Conservation (phyloP, 2,113 vertebrate species). For the Camarhynchus parvulus region DNA sequence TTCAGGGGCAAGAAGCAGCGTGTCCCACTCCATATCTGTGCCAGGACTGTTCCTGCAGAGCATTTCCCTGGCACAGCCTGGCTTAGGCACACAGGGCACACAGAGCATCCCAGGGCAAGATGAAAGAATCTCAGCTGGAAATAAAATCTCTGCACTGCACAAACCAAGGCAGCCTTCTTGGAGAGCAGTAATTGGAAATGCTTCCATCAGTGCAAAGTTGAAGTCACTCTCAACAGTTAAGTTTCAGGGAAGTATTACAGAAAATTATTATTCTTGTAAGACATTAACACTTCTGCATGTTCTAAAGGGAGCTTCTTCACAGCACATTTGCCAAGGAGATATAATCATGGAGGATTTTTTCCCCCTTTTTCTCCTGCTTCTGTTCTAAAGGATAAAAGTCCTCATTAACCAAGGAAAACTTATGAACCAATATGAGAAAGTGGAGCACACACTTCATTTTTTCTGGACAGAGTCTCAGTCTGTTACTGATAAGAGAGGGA, state of each 20-base stretch:
- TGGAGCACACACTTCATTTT: background rate
- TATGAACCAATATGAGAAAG: background rate
- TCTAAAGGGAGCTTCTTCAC: background rate
- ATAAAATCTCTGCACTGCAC: background rate
- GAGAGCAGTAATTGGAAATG: background rate
- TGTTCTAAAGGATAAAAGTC: background rate
- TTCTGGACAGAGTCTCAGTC: background rate
- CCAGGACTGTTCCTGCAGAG: background rate
- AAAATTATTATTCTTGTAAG: background rate
- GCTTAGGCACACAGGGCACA: background rate
- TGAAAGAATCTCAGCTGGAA: background rate
- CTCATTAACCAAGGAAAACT: background rate
- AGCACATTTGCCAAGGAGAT: background rate
- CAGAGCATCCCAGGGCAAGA: background rate
- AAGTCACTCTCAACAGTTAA: background rate
- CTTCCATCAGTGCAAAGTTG: background rate
- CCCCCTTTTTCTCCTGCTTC: background rate
- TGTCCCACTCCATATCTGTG: background rate
- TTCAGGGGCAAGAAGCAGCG: background rate
- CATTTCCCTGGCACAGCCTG: background rate
- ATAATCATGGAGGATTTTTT: background rate
- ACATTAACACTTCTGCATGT: background rate
- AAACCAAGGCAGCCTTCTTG: background rate
- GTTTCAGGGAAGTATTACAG: background rate
- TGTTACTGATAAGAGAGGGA: background rate